A percentile compares a stretch with the other conserved stretches of the same genome.
phyloP scores from a whole-genome alignment of 2,113 vertebrate genomes.

The Odontesthes bonariensis region DNA sequence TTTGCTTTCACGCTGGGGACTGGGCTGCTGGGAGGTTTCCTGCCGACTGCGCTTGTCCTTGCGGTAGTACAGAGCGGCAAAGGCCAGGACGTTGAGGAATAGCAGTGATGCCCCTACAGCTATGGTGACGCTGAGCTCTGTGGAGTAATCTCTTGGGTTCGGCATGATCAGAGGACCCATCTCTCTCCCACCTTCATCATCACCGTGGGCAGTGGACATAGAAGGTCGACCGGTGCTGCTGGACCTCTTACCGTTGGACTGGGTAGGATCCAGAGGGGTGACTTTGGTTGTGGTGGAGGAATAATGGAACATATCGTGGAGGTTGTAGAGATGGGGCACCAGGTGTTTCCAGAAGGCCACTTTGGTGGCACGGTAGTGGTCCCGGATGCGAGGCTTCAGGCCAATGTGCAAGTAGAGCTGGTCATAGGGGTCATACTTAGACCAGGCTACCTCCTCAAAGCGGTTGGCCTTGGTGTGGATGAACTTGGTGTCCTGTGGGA shows the following conservation, averaged over 20 bases:
- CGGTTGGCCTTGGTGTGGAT: constrained; percentile 99
- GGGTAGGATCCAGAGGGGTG: constrained; percentile 93
- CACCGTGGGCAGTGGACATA: constrained; percentile 88
- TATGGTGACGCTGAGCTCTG: constrained; percentile 97
- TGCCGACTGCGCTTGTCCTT: constrained; percentile 94
- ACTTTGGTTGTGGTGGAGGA: constrained; percentile 97
- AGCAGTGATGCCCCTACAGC: constrained; percentile 96
- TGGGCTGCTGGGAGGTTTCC: constrained; percentile 90
- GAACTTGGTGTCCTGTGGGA: constrained; percentile 99
- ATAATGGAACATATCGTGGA: constrained; percentile 98
- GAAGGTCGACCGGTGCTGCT: constrained; percentile 89
- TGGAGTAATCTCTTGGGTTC: constrained; percentile 97
- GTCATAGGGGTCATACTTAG: constrained; percentile 96
- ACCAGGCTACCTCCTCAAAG: constrained; percentile 98
- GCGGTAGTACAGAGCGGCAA: constrained; percentile 97
- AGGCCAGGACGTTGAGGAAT: constrained; percentile 98
- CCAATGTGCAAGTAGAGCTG: constrained; percentile 98
- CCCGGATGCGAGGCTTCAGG: constrained; percentile 95
- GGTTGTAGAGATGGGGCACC: constrained; percentile 97
- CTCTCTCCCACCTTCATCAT: constrained; percentile 85
- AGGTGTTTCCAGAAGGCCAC: constrained; percentile 99
- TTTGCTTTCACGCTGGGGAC: constrained; percentile 87
- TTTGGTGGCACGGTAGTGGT: constrained; percentile 98
- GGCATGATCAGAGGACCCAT: constrained; percentile 92
- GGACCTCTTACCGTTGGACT: constrained; percentile 89